phyloP scores from a whole-genome alignment of 2,797 vertebrate genomes.

The Pelobates cultripes region DNA sequence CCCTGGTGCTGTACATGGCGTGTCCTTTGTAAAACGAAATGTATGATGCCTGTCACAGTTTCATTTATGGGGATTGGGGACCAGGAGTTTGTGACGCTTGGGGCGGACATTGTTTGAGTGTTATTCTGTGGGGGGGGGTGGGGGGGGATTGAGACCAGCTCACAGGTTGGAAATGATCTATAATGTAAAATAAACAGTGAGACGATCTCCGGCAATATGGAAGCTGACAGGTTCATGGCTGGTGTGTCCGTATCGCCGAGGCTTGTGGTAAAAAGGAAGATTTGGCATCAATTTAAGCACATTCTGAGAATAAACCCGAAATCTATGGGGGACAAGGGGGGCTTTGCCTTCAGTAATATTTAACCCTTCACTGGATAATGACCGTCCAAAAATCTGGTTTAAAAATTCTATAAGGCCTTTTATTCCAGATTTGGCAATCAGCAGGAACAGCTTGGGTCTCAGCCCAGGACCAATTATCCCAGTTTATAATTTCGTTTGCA shows the following conservation, averaged over 20 bases:
- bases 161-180: conserved; percentile 43
- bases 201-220: conserved; percentile 56
- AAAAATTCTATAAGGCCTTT: no score
- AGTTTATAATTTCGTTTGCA: no score
- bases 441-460: no score
- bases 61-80: no score
- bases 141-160: neutral
- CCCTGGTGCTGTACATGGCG: no score
- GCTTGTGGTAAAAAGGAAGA: conserved; percentile 30
- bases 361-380: neutral
- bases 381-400: no score
- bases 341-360: neutral
- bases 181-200: conserved; percentile 59
- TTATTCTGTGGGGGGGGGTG: neutral
- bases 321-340: conserved; percentile 50
- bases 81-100: no score
- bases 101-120: no score
- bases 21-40: no score
- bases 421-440: no score
- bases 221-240: conserved; percentile 65
- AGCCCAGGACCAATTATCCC: no score
- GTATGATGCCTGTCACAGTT: no score
- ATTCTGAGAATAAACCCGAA: conserved; percentile 61
- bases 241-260: conserved; percentile 27
- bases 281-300: conserved; percentile 62